Base-by-base conservation (phyloP, 2,113 vertebrate species). In the Spea bombifrons region DNA sequence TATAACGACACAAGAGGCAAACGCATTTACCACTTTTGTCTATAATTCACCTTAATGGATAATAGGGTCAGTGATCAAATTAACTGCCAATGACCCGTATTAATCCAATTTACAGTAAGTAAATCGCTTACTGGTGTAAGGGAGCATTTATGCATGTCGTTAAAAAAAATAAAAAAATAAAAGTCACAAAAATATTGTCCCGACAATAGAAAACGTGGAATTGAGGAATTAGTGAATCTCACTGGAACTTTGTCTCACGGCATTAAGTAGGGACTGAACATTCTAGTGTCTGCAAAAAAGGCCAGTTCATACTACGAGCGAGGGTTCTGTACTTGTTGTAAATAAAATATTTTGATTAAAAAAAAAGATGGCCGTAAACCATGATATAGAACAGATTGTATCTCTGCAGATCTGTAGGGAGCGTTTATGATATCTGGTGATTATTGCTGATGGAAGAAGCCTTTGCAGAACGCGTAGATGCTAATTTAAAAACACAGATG, bases 401-500 rank as follows among this genome's bases (percentile, higher is more conserved):
- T 17, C 16, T 71, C n/a, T 43, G 15, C 17, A 43, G 55, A 47
- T 71, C 70, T 48, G 61, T 55, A 49, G 50, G 69, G 52, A 74
- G 16, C 47, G 10, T 66, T 9, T 71, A 53, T 73, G 50, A 59
- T 67, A 59, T 13, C 63, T 44, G 69, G 59, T 63, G 10, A 66
- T 79, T 49, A 66, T 73, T 83, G 85, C 82, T 57, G 73, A 84
- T 82, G 67, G 78, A 64, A 72, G 81, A 70, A 16, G 45, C 43
- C n/a, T 73, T 49, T 7, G 46, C 53, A 10, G 64, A 74, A 43
- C 65, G 49, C 12, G 43, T 12, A 13, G 78, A 44, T 61, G 64
- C 16, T 80, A 73, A 61, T 83, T 75, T 66, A 70, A 71, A 75
- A 82, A 1, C 16, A 12, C 87, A 90, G 86, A 86, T 89, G 88